Base-by-base conservation (phyloP, 2,797 vertebrate genomes). In the Rachycentron canadum region DNA sequence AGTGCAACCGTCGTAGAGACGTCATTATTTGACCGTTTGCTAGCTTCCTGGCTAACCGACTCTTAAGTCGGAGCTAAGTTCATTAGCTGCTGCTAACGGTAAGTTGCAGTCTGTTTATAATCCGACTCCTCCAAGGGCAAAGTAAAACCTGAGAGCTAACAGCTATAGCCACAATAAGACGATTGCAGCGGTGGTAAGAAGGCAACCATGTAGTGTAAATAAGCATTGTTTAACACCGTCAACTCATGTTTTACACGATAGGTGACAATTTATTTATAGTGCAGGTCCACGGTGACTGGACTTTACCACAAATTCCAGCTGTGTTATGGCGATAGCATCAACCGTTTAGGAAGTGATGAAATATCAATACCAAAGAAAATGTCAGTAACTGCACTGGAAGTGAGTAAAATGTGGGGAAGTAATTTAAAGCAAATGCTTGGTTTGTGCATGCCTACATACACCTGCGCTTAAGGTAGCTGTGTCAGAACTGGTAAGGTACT, bases 51-150 rank as follows among this genome's bases (percentile, higher is more conserved):
- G 82, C 62, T 87, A 80, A 71, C 59, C 28, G 11, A 19, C 0
- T 43, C 47, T 67, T 67, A 69, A 88, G 23, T 72, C 41, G 43
- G 4, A 69, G 89, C 83, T 93, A 86, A 91, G 43, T 88, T 88
- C 36, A 84, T 85, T 83, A 88, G 78, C 41, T n/a, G 21, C 36
- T 71, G 86, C 85, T 86, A 71, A 60, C 19, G 26, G 19, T 32
- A 78, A 85, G 67, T 77, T 76, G 56, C 1, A 1, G n/a, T 45
- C 43, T 2, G 16, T 38, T 23, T 65, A 16, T 86, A 81, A 83
- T 86, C 81, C 74, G 60, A 34, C 30, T 63, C 2, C 41, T 10
- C n/a, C 34, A 26, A 23, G 14, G 43, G 13, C 49, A 26, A 26
- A 58, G 0, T 21, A n/a, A 13, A 58, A 60, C 5, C 3, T 13